These are phyloP conservation scores for Monochamus saltuarius DNA, from an alignment of 1,140 invertebrate genomes.

Conservation along the genomic window DNA sequence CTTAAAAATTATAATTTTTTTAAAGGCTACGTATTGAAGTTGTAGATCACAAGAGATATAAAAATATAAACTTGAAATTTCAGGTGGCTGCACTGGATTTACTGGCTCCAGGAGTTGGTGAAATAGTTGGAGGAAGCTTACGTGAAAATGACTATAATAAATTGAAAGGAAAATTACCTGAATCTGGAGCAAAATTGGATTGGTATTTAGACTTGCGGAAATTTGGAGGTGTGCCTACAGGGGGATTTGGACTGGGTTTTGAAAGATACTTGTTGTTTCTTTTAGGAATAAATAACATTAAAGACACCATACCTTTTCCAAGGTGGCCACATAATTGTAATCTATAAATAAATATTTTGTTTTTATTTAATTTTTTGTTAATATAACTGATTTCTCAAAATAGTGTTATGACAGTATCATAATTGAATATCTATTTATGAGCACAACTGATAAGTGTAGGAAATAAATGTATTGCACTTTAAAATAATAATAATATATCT, in stretches of 20 bases:
- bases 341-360: slow-evolving; percentile 55
- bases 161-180: slow-evolving; percentile 64
- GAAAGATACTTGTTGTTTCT: slow-evolving; percentile 87
- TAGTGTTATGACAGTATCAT: too few species aligned
- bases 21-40: too few species aligned
- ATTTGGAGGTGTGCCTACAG: slow-evolving; percentile 85
- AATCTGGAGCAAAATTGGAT: slow-evolving; percentile 57
- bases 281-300: slow-evolving; percentile 81
- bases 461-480: too few species aligned
- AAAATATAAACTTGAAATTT: too few species aligned
- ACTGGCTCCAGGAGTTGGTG: slow-evolving; percentile 83
- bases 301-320: slow-evolving; percentile 93
- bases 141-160: slow-evolving; percentile 78
- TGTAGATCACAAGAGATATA: too few species aligned
- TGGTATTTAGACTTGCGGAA: slow-evolving; percentile 93
- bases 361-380: too few species aligned
- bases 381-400: too few species aligned
- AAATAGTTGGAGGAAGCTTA: slow-evolving; percentile 90
- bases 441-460: too few species aligned
- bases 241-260: slow-evolving; percentile 94
- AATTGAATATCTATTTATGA: too few species aligned
- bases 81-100: slow-evolving; percentile 86
- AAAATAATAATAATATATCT: too few species aligned
- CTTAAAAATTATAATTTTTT: too few species aligned
- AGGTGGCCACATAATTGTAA: slow-evolving; percentile 87